phyloP scores from a whole-genome alignment of 1,140 invertebrate genomes.

The Apis dorsata region DNA sequence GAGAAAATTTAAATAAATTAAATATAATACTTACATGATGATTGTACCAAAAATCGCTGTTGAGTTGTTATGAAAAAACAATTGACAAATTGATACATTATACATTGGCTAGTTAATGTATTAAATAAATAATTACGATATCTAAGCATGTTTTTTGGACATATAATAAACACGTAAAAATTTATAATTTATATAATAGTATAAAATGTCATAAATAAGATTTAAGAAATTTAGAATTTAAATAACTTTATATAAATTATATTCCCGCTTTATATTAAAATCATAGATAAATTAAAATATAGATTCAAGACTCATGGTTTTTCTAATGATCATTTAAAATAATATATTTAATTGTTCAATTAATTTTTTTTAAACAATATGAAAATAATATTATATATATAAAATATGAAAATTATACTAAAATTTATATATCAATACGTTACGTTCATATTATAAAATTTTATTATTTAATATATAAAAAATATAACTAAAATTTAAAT shows the following conservation, averaged over 20 bases:
- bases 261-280: background rate
- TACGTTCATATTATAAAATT: too few species aligned
- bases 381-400: too few species aligned
- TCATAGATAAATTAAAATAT: background rate
- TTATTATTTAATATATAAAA: too few species aligned
- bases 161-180: background rate
- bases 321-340: too few species aligned
- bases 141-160: background rate
- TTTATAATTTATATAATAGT: background rate
- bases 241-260: background rate
- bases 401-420: too few species aligned
- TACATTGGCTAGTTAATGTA: background rate
- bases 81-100: conserved; percentile 5
- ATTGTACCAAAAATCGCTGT: background rate
- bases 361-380: too few species aligned
- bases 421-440: too few species aligned
- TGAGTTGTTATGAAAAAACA: conserved; percentile 25
- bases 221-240: background rate
- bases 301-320: background rate
- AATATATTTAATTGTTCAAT: too few species aligned
- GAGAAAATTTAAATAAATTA: background rate
- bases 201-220: background rate
- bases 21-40: background rate
- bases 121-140: background rate
- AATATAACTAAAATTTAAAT: too few species aligned